Percentiles rank a stretch among this genome's conserved stretches.
These are phyloP conservation scores for Pimephales promelas DNA, from an alignment of 2,113 vertebrate species.

Conservation along the genomic window DNA sequence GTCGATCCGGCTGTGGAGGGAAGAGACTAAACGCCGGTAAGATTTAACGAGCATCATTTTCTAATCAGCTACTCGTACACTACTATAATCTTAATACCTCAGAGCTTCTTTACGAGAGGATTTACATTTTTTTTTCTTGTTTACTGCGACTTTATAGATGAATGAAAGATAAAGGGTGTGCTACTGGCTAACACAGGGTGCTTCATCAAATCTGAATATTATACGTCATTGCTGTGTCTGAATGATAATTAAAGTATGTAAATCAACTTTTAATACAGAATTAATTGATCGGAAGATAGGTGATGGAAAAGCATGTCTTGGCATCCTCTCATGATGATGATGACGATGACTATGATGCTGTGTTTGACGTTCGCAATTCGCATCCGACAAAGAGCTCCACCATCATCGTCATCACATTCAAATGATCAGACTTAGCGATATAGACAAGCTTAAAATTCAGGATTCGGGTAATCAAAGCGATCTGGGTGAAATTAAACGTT, in stretches of 20 bases:
- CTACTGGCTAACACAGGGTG: not conserved
- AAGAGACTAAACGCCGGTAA: constrained; percentile 54
- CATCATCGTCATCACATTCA: not conserved
- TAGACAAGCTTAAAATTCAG: not conserved
- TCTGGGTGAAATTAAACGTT: not conserved
- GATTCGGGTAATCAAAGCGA: not conserved
- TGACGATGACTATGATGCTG: not conserved
- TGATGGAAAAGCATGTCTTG: not conserved
- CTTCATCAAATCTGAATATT: not conserved
- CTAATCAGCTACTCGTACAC: not conserved
- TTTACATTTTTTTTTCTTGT: not conserved
- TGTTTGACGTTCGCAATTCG: not conserved
- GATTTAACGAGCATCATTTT: constrained; percentile 51
- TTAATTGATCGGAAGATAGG: not conserved
- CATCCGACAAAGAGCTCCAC: not conserved
- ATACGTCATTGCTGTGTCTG: not conserved
- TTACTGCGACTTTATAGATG: not conserved
- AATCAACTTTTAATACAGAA: not conserved
- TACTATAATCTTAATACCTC: constrained; percentile 30
- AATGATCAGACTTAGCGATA: not conserved
- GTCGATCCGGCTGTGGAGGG: constrained; percentile 52
- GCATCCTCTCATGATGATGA: not conserved
- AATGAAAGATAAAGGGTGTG: not conserved
- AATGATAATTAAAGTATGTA: not conserved
- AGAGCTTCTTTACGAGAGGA: not conserved